These are phyloP conservation scores for Hydraecia micacea DNA, from an alignment of 2,888 invertebrate genomes.

Conservation along the genomic window DNA sequence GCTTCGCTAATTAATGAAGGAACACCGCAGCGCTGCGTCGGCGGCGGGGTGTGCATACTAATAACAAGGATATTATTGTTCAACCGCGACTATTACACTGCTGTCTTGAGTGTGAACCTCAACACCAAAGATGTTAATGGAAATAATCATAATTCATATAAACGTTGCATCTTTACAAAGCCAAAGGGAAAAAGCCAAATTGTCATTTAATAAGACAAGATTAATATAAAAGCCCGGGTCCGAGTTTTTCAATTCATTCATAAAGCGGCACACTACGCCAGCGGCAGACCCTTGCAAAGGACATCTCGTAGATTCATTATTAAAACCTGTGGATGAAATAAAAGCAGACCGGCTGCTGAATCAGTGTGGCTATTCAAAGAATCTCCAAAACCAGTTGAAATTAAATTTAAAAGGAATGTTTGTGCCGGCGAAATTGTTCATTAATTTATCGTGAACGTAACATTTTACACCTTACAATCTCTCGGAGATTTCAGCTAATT, in stretches of 20 bases:
- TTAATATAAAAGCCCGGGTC: slow-evolving; percentile 42
- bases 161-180: slow-evolving; percentile 6
- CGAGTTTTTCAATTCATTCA: slow-evolving; percentile 44
- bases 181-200: slow-evolving; percentile 12
- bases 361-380: slow-evolving; percentile 66
- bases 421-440: slow-evolving; percentile 71
- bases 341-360: slow-evolving; percentile 52
- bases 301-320: slow-evolving; percentile 61
- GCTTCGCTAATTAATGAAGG: slow-evolving; percentile 84
- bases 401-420: slow-evolving; percentile 73
- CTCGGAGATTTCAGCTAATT: slow-evolving; percentile 78
- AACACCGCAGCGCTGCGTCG: slow-evolving; percentile 70
- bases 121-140: slow-evolving; percentile 6
- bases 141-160: slow-evolving; percentile 17
- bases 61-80: slow-evolving; percentile 77
- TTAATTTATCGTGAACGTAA: slow-evolving; percentile 77
- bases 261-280: slow-evolving; percentile 46
- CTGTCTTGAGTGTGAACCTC: slow-evolving; percentile 29
- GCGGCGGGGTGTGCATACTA: slow-evolving; percentile 78
- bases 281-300: slow-evolving; percentile 42
- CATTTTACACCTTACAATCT: slow-evolving; percentile 74
- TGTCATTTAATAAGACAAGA: slow-evolving; percentile 42
- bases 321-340: slow-evolving; percentile 57
- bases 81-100: slow-evolving; percentile 60
- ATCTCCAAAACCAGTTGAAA: slow-evolving; percentile 68